Conservation (phyloP, 2,888 invertebrate genomes). For the Platycheirus albimanus region DNA sequence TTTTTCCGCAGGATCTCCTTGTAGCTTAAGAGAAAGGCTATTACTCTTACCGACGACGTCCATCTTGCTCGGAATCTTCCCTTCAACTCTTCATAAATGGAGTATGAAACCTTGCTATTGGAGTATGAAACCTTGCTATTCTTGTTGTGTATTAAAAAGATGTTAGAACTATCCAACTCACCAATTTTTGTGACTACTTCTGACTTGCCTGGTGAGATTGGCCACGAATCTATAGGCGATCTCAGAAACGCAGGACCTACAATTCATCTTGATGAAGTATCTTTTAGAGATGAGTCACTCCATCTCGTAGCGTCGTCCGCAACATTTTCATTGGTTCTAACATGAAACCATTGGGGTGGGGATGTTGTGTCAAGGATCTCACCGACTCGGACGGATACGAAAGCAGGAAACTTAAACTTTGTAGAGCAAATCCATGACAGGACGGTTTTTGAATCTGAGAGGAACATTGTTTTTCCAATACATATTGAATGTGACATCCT, state of each 20-base stretch:
- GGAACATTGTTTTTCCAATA: not conserved
- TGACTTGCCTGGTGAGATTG: slow-evolving; percentile 5
- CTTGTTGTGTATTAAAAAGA: not conserved
- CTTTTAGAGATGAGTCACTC: not conserved
- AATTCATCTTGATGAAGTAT: slow-evolving; percentile 1
- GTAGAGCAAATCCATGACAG: not conserved
- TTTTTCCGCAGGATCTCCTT: not conserved
- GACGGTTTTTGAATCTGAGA: not conserved
- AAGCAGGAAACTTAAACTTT: slow-evolving; percentile 2
- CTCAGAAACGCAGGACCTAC: slow-evolving; percentile 6
- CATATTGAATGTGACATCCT: not conserved
- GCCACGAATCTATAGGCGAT: not conserved
- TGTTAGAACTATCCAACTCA: not conserved
- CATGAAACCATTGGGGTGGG: slow-evolving; percentile 23
- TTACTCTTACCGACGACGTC: not conserved
- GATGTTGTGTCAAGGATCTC: slow-evolving; percentile 27
- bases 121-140: not conserved
- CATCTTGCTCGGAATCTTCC: slow-evolving; percentile 4
- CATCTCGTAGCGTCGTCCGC: slow-evolving; percentile 19
- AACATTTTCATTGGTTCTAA: slow-evolving; percentile 19
- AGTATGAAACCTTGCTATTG: too few relatives aligned
- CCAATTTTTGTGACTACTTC: not conserved
- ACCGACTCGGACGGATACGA: slow-evolving; percentile 9
- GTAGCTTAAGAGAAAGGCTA: not conserved
- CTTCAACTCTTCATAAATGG: not conserved